phyloP scores from a whole-genome alignment of 1,140 invertebrate species.

The Octopus bimaculoides region DNA sequence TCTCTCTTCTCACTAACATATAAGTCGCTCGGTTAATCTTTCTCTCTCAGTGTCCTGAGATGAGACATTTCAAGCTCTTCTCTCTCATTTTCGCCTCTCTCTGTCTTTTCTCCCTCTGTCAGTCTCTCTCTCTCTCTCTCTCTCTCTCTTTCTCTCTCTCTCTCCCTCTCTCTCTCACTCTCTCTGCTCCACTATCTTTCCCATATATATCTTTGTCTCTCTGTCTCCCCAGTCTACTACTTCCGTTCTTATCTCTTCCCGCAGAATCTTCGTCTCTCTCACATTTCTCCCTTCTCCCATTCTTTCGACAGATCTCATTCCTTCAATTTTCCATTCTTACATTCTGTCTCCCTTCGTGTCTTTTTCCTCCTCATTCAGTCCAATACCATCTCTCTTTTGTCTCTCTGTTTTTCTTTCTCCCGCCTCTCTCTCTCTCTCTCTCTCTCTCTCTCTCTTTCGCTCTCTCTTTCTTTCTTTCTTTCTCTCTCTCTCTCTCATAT shows the following conservation, averaged over 20 bases:
- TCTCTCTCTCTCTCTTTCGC: conserved; percentile 3
- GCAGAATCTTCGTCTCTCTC: not conserved
- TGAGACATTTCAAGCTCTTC: too few species aligned
- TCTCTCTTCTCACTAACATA: too few species aligned
- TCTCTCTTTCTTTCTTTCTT: conserved; percentile 7
- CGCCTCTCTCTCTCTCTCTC: not conserved
- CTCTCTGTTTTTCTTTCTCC: too few species aligned
- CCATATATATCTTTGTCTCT: not conserved
- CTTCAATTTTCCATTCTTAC: not conserved
- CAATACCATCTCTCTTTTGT: not conserved
- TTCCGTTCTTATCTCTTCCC: not conserved
- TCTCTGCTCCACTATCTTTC: not conserved
- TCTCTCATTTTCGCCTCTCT: too few species aligned
- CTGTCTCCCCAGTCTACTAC: too few species aligned
- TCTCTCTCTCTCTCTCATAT: not conserved
- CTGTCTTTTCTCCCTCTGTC: too few species aligned
- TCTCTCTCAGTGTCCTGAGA: too few species aligned
- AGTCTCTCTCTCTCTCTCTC: too few species aligned
- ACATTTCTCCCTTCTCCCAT: conserved; percentile 3
- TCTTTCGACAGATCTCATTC: not conserved
- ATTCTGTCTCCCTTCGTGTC: not conserved
- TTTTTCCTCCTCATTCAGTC: not conserved
- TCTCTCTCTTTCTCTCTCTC: too few species aligned
- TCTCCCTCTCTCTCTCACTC: not conserved
- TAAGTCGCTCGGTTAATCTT: too few species aligned